phyloP scores from a whole-genome alignment of 2,888 invertebrate species.

The Melipona beecheii region DNA sequence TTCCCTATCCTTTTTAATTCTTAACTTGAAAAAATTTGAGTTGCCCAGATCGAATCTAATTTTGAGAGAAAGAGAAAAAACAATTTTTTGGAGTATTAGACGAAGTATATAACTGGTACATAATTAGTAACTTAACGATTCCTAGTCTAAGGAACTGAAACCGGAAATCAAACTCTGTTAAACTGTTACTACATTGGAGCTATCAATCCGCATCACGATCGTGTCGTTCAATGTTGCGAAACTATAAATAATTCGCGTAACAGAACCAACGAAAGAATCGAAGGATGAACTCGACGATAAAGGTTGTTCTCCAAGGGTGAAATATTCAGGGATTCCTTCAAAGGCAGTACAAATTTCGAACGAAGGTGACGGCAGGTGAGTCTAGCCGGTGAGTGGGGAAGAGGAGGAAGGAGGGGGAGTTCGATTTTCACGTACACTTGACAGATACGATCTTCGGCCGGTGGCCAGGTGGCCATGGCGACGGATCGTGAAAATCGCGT shows the following conservation, averaged over 20 bases:
- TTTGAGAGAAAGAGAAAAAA: not conserved
- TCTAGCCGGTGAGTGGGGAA: not conserved
- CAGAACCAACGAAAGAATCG: not conserved
- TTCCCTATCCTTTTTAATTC: not conserved
- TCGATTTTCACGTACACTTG: conserved; percentile 66
- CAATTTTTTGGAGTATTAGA: no score
- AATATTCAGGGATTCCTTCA: not conserved
- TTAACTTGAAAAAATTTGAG: not conserved
- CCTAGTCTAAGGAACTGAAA: no score
- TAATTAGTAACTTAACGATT: no score
- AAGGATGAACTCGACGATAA: not conserved
- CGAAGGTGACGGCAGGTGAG: conserved; percentile 41
- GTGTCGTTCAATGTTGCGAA: not conserved
- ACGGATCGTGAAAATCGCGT: conserved; percentile 84
- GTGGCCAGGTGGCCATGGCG: conserved; percentile 84
- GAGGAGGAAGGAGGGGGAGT: conserved; percentile 31
- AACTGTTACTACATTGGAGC: not conserved
- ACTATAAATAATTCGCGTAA: not conserved
- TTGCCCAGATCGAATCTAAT: not conserved
- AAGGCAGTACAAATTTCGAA: not conserved
- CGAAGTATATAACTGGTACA: not conserved
- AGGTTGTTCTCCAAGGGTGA: not conserved
- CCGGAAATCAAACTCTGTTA: not conserved
- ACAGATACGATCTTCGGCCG: conserved; percentile 82
- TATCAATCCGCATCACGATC: not conserved